Conservation (phyloP, 2,888 invertebrate genomes). For the Tetranychus truncatus region DNA sequence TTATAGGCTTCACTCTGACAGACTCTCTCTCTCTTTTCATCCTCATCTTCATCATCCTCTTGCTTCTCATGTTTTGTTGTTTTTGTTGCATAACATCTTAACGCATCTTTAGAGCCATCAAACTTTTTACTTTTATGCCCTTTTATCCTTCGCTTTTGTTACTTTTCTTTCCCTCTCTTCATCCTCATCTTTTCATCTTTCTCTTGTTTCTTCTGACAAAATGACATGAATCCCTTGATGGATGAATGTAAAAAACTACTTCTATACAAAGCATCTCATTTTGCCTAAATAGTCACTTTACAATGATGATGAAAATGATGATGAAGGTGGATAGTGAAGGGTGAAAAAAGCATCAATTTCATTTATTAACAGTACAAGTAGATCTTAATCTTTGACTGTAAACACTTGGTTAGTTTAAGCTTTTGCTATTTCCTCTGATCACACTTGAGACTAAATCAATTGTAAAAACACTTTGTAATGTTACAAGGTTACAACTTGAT, state of each 20-base stretch:
- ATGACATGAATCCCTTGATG: not conserved
- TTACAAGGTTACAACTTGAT: not conserved
- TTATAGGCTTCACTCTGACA: not conserved
- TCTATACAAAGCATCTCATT: conserved; percentile 1
- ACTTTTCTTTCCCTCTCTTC: not conserved
- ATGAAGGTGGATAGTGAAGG: not conserved
- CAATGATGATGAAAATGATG: not conserved
- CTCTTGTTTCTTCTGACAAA: not conserved
- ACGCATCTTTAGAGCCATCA: not conserved
- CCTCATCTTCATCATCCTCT: not conserved
- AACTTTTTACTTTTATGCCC: not conserved
- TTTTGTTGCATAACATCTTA: not conserved
- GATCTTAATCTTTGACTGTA: not conserved
- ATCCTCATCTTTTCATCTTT: not conserved
- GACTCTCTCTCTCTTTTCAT: not conserved
- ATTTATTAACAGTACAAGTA: not conserved
- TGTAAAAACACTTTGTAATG: not conserved
- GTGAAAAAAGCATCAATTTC: not conserved
- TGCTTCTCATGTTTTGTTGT: not conserved
- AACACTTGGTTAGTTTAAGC: too few species aligned
- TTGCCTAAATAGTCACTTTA: not conserved
- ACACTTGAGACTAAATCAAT: not conserved
- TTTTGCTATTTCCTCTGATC: not conserved
- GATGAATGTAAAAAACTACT: not conserved
- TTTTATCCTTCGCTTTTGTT: not conserved